These are phyloP conservation scores for Lota lota DNA, from an alignment of 2,113 vertebrate genomes.

Conservation along the genomic window DNA sequence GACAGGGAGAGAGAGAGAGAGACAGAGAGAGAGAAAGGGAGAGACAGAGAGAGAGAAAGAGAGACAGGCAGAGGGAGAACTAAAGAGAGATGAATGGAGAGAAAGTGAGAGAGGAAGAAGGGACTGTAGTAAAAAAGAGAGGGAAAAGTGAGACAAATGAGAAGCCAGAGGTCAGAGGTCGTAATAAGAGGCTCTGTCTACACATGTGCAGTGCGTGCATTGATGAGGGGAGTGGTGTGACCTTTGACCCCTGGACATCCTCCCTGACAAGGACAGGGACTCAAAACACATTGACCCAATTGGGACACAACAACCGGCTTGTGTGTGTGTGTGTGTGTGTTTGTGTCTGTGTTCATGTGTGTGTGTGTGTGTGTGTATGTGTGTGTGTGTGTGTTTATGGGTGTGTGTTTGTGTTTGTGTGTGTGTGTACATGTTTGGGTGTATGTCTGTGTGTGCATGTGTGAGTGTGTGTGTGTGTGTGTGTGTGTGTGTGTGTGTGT, in stretches of 20 bases:
- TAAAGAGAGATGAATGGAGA: conserved; percentile 13
- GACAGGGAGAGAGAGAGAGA: background rate
- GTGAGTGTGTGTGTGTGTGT: background rate
- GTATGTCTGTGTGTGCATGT: conserved; percentile 2
- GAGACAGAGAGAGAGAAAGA: conserved; percentile 24
- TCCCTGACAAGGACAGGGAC: conserved; percentile 33
- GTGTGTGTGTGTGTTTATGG: background rate
- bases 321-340: conserved; percentile 17
- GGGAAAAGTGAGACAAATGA: conserved; percentile 46
- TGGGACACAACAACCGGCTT: conserved; percentile 20
- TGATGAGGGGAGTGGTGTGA: conserved; percentile 24
- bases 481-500: background rate
- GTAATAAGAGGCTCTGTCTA: background rate
- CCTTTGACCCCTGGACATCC: conserved; percentile 43
- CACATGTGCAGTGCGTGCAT: conserved; percentile 7
- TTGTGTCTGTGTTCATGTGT: conserved; percentile 2
- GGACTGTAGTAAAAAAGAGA: background rate
- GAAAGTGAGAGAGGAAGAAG: conserved; percentile 25
- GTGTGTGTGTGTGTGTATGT: conserved; percentile 3
- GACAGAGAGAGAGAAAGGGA: conserved; percentile 30
- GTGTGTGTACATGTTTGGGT: conserved; percentile 9
- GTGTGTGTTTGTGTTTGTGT: background rate
- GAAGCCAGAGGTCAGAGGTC: conserved; percentile 38
- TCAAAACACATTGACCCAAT: conserved; percentile 43
- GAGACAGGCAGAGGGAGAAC: conserved; percentile 17